phyloP scores from a whole-genome alignment of 2,888 invertebrate species.

The Chaetogeoica ovagalla region DNA sequence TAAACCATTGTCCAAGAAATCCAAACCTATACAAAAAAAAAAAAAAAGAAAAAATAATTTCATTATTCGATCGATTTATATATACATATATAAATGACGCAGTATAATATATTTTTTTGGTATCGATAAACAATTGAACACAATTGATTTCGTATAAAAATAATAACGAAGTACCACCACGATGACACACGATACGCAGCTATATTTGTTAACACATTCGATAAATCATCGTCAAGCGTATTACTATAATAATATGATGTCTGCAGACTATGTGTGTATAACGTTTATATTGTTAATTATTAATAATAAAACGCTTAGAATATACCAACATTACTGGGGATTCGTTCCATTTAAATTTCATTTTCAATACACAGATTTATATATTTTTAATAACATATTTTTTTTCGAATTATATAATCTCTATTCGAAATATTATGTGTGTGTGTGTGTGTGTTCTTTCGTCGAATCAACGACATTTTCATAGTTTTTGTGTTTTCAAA shows the following conservation, averaged over 20 bases:
- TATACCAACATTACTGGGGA: too few species aligned
- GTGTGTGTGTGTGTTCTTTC: too few species aligned
- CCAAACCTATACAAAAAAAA: constrained; percentile 34
- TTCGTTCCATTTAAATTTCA: too few species aligned
- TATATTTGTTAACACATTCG: not conserved
- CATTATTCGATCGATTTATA: not conserved
- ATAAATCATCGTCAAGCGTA: constrained; percentile 3
- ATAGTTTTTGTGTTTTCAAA: too few species aligned
- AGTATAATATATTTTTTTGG: not conserved
- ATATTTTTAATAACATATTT: too few species aligned
- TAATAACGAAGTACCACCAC: constrained; percentile 9
- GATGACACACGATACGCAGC: not conserved
- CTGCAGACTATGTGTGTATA: not conserved
- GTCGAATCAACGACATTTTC: too few species aligned
- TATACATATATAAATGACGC: not conserved
- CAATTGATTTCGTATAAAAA: constrained; percentile 29
- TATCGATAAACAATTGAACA: constrained; percentile 19
- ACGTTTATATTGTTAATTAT: too few species aligned
- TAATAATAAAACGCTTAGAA: too few species aligned
- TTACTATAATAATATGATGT: too few species aligned
- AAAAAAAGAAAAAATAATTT: not conserved
- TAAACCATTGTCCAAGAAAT: constrained; percentile 50
- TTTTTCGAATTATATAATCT: too few species aligned
- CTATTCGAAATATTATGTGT: too few species aligned
- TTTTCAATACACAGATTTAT: too few species aligned